Evolutionary conservation across 2,113 vertebrate species (phyloP).

Genomic region (Scatophagus argus): DNA sequence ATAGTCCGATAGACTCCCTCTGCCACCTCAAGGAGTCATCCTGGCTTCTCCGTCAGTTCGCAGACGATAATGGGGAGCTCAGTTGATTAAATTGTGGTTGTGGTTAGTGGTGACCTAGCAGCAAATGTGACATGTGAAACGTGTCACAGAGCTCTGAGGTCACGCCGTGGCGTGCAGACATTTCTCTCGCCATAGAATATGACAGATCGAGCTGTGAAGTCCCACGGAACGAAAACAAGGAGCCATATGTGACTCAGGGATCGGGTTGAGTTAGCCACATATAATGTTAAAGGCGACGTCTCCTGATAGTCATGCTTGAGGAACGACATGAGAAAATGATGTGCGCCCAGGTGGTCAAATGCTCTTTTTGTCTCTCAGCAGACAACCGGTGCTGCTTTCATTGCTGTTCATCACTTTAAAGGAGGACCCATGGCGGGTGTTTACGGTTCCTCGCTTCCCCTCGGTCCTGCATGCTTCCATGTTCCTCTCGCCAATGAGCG

Average conservation of each 20-base stretch:
- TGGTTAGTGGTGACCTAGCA: constrained; percentile 25
- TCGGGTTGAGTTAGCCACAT: constrained; percentile 59
- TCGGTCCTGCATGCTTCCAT: constrained; percentile 66
- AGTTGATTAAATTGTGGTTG: constrained; percentile 48
- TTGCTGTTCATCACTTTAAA: constrained; percentile 79
- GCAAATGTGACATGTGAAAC: constrained; percentile 46
- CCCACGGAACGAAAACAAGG: constrained; percentile 15
- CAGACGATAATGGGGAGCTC: constrained; percentile 40
- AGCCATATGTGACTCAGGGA: constrained; percentile 31
- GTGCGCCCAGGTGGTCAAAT: constrained; percentile 79
- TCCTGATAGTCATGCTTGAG: constrained; percentile 75
- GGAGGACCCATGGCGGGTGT: constrained; percentile 81
- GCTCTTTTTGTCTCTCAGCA: constrained; percentile 79
- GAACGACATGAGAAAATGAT: constrained; percentile 74
- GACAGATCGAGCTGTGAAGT: constrained; percentile 1
- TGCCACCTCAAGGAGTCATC: constrained; percentile 31
- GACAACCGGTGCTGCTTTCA: constrained; percentile 76
- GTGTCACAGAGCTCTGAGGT: constrained; percentile 50
- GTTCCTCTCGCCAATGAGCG: constrained; percentile 55
- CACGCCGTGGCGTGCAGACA: not conserved
- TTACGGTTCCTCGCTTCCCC: constrained; percentile 80
- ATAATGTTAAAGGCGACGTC: constrained; percentile 60
- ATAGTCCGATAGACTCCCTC: constrained; percentile 15
- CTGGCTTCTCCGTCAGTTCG: constrained; percentile 28
- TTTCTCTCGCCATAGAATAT: constrained; percentile 1